Percentiles rank a stretch among this genome's conserved stretches.
Evolutionary conservation across 1,140 invertebrate genomes (phyloP).

Genomic region (Nasonia vitripennis): DNA sequence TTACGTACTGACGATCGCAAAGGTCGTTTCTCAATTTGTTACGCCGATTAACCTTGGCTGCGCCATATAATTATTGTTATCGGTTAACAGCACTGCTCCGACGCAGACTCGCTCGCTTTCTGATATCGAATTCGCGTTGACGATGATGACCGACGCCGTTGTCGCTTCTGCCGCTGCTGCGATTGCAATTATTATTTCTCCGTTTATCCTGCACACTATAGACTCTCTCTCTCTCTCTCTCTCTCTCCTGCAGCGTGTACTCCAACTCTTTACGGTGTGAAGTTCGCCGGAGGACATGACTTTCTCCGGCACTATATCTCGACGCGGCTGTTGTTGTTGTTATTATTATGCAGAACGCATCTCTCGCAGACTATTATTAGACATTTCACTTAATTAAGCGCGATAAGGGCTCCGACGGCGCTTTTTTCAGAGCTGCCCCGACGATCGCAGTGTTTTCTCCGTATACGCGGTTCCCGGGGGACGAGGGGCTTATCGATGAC

Average conservation of each 20-base stretch:
- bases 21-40: slow-evolving; percentile 46
- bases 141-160: not conserved
- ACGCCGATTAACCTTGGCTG: slow-evolving; percentile 39
- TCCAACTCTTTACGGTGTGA: not conserved
- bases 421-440: not conserved
- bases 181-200: not conserved
- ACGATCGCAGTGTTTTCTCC: not conserved
- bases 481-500: slow-evolving; percentile 9
- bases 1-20: not conserved
- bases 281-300: not conserved
- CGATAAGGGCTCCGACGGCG: not conserved
- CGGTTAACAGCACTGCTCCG: slow-evolving; percentile 19
- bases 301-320: not conserved
- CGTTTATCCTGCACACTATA: not conserved
- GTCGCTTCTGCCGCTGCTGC: not conserved
- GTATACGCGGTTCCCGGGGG: too few relatives aligned
- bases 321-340: not conserved
- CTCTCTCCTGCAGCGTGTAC: too few relatives aligned
- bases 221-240: too few relatives aligned
- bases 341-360: not conserved
- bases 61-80: slow-evolving; percentile 29
- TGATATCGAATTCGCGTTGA: slow-evolving; percentile 5
- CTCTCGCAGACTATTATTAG: not conserved
- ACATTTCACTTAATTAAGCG: slow-evolving; percentile 8
- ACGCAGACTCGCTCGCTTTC: not conserved